Conservation (phyloP, 2,888 invertebrate genomes). For the Sinotaia quadrata region DNA sequence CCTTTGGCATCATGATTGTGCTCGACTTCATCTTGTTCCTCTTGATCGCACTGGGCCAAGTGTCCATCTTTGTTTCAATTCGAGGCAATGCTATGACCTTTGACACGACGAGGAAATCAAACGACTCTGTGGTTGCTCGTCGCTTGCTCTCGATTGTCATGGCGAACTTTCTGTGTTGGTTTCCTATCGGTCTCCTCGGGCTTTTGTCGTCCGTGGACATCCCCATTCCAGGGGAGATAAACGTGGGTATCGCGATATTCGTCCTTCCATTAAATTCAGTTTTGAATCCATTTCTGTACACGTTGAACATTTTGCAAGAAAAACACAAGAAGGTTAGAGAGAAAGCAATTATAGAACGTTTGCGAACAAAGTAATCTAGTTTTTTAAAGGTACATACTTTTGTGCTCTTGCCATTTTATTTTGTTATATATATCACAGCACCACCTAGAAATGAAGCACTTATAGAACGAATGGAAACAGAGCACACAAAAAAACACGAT, state of each 20-base stretch:
- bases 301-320: slow-evolving; percentile 18
- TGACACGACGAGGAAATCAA: not conserved
- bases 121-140: slow-evolving; percentile 15
- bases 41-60: slow-evolving; percentile 63
- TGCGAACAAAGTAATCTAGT: no score
- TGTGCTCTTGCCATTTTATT: no score
- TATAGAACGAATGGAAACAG: no score
- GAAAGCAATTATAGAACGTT: slow-evolving; percentile 8
- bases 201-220: slow-evolving; percentile 9
- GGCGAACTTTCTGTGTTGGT: slow-evolving; percentile 25
- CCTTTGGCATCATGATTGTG: slow-evolving; percentile 64
- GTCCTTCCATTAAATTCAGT: slow-evolving; percentile 25
- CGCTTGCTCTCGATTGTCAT: slow-evolving; percentile 17
- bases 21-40: slow-evolving; percentile 64
- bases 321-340: slow-evolving; percentile 15
- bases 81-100: slow-evolving; percentile 4
- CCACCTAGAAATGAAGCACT: no score
- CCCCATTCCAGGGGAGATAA: slow-evolving; percentile 15
- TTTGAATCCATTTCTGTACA: slow-evolving; percentile 28
- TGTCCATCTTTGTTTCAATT: slow-evolving; percentile 63
- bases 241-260: slow-evolving; percentile 18
- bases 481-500: no score
- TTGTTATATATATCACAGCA: no score
- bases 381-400: no score
- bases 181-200: slow-evolving; percentile 17